Evolutionary conservation across 2,888 invertebrate genomes (phyloP).

Genomic region (Pyrochroa serraticornis): DNA sequence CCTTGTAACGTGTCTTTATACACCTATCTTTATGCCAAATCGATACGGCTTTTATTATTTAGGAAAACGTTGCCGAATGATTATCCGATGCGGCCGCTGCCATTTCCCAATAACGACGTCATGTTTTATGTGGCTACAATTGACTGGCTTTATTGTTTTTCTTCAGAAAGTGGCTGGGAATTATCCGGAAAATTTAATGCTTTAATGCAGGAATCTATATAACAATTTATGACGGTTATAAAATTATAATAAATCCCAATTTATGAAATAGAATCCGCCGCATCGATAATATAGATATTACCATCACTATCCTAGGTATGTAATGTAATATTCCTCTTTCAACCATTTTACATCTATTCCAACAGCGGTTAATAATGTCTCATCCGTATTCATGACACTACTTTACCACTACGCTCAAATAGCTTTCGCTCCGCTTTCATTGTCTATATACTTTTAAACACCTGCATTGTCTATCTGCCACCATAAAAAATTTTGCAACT

Average conservation of each 20-base stretch:
- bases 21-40: slow-evolving; percentile 25
- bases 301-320: not conserved
- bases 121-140: too few species aligned
- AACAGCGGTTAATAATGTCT: slow-evolving; percentile 7
- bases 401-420: not conserved
- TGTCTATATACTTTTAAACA: slow-evolving; percentile 2
- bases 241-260: not conserved
- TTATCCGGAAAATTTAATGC: too few species aligned
- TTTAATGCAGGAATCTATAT: too few species aligned
- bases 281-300: slow-evolving; percentile 2
- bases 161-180: too few species aligned
- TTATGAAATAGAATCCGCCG: not conserved
- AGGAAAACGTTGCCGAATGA: too few species aligned
- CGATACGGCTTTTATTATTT: slow-evolving; percentile 22
- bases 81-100: too few species aligned
- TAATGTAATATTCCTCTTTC: not conserved
- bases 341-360: slow-evolving; percentile 8
- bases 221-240: too few species aligned
- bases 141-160: too few species aligned
- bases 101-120: too few species aligned
- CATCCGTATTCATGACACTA: slow-evolving; percentile 10
- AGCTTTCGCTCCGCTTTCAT: not conserved
- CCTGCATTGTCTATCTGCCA: not conserved
- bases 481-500: too few species aligned
- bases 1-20: slow-evolving; percentile 29